Evolutionary conservation across 2,888 invertebrate species (phyloP), one percentile per base, ranked within the genome.

Genomic region (Luperina testacea): DNA sequence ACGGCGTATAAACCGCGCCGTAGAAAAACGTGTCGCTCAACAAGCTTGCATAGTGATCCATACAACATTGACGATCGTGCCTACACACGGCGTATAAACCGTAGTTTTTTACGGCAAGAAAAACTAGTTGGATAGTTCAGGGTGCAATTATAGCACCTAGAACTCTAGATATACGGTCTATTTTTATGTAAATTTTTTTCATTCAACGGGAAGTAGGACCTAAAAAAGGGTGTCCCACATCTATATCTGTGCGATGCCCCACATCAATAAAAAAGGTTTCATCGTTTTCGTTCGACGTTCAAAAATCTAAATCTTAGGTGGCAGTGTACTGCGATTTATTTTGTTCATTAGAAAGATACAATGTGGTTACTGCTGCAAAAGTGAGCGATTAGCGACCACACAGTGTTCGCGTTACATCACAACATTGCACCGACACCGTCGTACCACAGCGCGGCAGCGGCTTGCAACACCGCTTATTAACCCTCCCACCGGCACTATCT

Each of bases 381-480:
- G 70, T 79, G 65, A 78, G 75, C 80, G 80, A 82, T 74, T 77
- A 88, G 82, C 78, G 87, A 82, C 79, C 77, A 77, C 70, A 69
- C 77, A 69, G 88, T 85, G 83, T 86, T 82, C 45, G 71, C 42
- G 86, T 95, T 94, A 94, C 94, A 83, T 95, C 93, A 94, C 78
- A 38, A 57, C 75, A 89, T 92, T 92, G 93, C 94, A 92, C 92
- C 91, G 92, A 57, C 67, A 70, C 57, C 87, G 82, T 83, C 91
- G 90, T 89, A 91, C 85, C 92, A 90, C 91, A 92, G 92, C 92
- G 85, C 85, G 92, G 90, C 91, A 92, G 92, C 92, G 85, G 79
- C 84, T 93, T 94, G 92, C 94, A 89, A 93, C 92, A 90, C 84
- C 85, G 89, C 90, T 88, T 92, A 90, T 90, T 92, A 91, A 82